Evolutionary conservation across 1,140 invertebrate genomes (phyloP).

Genomic region (Nilaparvata lugens): DNA sequence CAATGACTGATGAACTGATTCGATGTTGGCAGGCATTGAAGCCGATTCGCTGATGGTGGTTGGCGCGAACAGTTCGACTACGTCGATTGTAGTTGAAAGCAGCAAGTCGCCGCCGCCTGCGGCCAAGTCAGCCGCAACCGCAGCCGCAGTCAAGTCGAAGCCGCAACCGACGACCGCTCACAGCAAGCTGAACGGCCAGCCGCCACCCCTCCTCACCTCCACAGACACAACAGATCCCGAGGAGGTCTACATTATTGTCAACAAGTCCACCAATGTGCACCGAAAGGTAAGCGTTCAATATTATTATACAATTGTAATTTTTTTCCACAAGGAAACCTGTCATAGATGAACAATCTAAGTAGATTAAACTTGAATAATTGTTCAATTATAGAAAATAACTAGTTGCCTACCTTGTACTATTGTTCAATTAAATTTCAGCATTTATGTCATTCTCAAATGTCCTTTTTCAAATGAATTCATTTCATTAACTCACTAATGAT

Average conservation of each 20-base stretch:
- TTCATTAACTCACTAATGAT: too few species aligned
- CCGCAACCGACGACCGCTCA: not conserved
- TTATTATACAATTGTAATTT: too few species aligned
- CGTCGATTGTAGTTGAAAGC: conserved; percentile 25
- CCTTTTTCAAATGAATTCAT: too few species aligned
- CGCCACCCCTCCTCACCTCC: conserved; percentile 14
- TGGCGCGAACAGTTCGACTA: conserved; percentile 9
- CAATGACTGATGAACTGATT: too few species aligned
- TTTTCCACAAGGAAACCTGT: too few species aligned
- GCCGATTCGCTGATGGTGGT: conserved; percentile 22
- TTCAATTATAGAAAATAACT: too few species aligned
- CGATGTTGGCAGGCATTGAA: conserved; percentile 16
- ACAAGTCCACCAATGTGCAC: conserved; percentile 31
- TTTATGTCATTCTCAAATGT: too few species aligned
- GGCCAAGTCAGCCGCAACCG: not conserved
- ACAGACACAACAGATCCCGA: conserved; percentile 22
- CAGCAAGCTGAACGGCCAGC: conserved; percentile 20
- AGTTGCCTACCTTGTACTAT: too few species aligned
- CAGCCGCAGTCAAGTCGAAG: not conserved
- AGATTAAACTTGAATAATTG: not conserved
- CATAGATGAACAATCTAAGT: too few species aligned
- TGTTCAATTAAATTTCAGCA: too few species aligned
- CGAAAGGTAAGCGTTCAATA: conserved; percentile 16
- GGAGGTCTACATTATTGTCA: conserved; percentile 30
- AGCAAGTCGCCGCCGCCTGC: not conserved